A percentile compares a stretch with the other conserved stretches of the same genome.
Evolutionary conservation across 1,140 invertebrate genomes (phyloP).

Genomic region (Littorina saxatilis): DNA sequence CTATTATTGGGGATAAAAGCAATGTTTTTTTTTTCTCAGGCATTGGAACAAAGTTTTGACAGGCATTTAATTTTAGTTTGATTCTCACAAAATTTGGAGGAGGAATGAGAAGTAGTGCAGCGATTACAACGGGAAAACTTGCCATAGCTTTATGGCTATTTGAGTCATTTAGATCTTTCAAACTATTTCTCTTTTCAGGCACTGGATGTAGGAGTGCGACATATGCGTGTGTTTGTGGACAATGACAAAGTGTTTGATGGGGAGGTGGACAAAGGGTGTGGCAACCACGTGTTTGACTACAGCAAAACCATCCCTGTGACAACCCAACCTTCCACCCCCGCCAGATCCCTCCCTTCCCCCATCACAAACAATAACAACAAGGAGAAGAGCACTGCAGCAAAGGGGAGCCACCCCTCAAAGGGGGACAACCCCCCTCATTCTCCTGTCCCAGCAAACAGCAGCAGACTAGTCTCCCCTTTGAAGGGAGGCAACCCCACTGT

Average conservation of each 20-base stretch:
- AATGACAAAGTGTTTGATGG: conserved; percentile 69
- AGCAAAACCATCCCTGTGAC: conserved; percentile 61
- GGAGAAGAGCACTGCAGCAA: neutral
- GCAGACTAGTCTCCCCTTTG: conserved; percentile 37
- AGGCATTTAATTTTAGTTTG: too few species aligned
- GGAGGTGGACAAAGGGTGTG: conserved; percentile 74
- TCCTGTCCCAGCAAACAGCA: conserved; percentile 43
- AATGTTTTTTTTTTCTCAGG: too few species aligned
- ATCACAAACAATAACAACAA: neutral
- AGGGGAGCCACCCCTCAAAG: neutral
- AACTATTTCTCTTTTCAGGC: conserved; percentile 58
- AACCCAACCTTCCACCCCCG: conserved; percentile 26
- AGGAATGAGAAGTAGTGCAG: too few species aligned
- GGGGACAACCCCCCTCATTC: conserved; percentile 26
- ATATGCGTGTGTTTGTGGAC: conserved; percentile 66
- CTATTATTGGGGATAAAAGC: too few species aligned
- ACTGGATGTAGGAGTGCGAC: conserved; percentile 68
- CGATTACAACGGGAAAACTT: too few species aligned
- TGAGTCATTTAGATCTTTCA: too few species aligned
- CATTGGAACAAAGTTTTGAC: too few species aligned
- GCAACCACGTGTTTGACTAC: conserved; percentile 76
- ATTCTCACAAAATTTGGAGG: too few species aligned
- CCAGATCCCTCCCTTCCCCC: conserved; percentile 5
- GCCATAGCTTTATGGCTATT: too few species aligned
- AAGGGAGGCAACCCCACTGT: conserved; percentile 34